Evolutionary conservation across 2,888 invertebrate species (phyloP), one percentile per base, ranked within the genome.

Genomic region (Andrena flavipes): DNA sequence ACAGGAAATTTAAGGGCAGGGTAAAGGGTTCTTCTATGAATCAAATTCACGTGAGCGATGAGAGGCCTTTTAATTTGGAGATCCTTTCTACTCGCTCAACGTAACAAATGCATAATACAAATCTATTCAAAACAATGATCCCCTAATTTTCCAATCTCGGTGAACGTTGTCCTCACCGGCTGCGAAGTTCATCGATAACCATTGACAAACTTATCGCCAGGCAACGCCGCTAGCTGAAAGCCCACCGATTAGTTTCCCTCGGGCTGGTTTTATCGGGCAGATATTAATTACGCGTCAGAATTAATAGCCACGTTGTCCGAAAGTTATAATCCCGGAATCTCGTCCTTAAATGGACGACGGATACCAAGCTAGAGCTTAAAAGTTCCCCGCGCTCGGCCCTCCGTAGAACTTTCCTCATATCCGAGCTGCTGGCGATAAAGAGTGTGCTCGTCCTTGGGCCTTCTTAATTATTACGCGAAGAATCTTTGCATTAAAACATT

Each of bases 281-380:
- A 75, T 86, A 84, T 84, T 86, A 81, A 86, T 86, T 77, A 79
- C 78, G 63, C 54, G 71, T n/a, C 35, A 29, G 76, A 76, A 86
- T 86, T 87, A 84, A 84, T 77, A 86, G 60, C 54, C 26, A 29
- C 29, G 59, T 42, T 3, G 68, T 23, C 63, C 59, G 59, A 80
- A 84, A 86, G 77, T 86, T 84, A 76, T 87, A 87, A 87, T 82
- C 87, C 82, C 5, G 68, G 74, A 86, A 84, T 86, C 79, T 71
- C 70, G 51, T 56, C 67, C 67, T 63, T 76, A 71, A 78, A 82
- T 69, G 73, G 75, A 63, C 77, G 71, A 68, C 48, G 69, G 59
- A 42, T 73, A 79, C 62, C n/a, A 20, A 29, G 29, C 42, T 56
- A 26, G 13, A 76, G 87, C 80, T 86, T 86, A 74, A 85, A 84